Base-by-base conservation (phyloP, 2,113 vertebrate genomes). In the Ictidomys tridecemlineatus region DNA sequence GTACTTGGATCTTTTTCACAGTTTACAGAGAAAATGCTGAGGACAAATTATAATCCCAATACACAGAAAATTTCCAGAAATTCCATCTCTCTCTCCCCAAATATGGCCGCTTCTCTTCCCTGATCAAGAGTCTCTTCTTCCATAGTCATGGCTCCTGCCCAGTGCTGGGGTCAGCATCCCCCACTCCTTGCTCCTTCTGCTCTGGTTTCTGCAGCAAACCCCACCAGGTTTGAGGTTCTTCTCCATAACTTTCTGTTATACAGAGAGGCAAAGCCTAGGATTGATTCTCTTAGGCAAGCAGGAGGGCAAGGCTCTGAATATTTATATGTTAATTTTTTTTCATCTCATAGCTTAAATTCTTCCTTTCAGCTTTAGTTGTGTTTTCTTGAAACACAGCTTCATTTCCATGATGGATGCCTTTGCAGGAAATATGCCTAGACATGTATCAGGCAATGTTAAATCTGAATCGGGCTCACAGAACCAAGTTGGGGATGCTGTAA, bases 291-390 rank as follows among this genome's bases (percentile, higher is more conserved):
- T 63, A 51, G 77, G 77, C n/a, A 16, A 4, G 5, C 32, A 39
- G 85, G 78, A 97, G 34, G 78, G n/a, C 61, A 63, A 77, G 14
- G 70, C 58, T 95, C 20, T 95, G 77, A 79, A 84, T 89, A 92
- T 76, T 85, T 74, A 90, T 69, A 39, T 51, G 79, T 20, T 85
- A 65, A 34, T 96, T 94, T 58, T 91, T 51, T 86, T 34, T 56
- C 56, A n/a, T 94, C 61, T 96, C 87, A 12, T 53, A 78, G 83
- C 89, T 91, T 78, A 51, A 69, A 89, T 78, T 97, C 42, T 16
- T 42, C 67, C 67, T 28, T 90, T 91, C 45, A 37, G 42, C 32
- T 82, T 96, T 65, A 73, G 82, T 69, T 91, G 17, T 65, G 61
- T 22, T 88, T 93, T 95, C 85, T 53, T 72, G 22, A 72, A 92